Evolutionary conservation across 2,113 vertebrate genomes (phyloP).

Genomic region (Aegithalos caudatus): DNA sequence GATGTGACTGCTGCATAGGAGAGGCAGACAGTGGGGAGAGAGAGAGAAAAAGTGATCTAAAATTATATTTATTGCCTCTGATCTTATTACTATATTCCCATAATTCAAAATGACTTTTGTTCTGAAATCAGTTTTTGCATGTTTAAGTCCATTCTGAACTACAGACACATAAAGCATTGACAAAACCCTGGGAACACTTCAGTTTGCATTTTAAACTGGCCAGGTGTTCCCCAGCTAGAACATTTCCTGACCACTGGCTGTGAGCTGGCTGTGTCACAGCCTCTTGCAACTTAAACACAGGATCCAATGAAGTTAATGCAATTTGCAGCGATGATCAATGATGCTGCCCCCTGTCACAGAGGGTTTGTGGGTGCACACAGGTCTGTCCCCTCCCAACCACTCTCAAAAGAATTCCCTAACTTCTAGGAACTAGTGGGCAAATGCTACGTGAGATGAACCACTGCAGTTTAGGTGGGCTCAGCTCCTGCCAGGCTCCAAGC

Average conservation of each 20-base stretch:
- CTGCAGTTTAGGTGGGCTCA: neutral
- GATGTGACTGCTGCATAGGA: neutral
- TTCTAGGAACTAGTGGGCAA: neutral
- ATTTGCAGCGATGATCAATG: neutral
- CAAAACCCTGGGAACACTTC: neutral
- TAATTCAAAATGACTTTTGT: neutral
- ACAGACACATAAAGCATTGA: neutral
- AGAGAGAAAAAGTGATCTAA: neutral
- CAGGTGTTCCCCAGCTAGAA: neutral
- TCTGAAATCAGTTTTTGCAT: neutral
- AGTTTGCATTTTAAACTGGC: neutral
- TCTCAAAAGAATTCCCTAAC: constrained; percentile 38
- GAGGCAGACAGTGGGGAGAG: neutral
- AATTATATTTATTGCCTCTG: neutral
- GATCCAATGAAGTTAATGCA: neutral
- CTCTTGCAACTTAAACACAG: neutral
- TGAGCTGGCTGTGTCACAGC: neutral
- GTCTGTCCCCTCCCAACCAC: neutral
- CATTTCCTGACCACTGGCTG: neutral
- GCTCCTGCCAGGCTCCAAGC: neutral
- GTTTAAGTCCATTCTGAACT: neutral
- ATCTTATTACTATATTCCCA: neutral
- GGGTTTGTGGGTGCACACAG: neutral
- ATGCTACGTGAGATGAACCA: constrained; percentile 39
- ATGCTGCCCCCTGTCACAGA: constrained; percentile 1